Percentiles rank a stretch among this genome's conserved stretches.
phyloP scores from a whole-genome alignment of 2,888 invertebrate species.

The Pycnomerus fuliginosus region DNA sequence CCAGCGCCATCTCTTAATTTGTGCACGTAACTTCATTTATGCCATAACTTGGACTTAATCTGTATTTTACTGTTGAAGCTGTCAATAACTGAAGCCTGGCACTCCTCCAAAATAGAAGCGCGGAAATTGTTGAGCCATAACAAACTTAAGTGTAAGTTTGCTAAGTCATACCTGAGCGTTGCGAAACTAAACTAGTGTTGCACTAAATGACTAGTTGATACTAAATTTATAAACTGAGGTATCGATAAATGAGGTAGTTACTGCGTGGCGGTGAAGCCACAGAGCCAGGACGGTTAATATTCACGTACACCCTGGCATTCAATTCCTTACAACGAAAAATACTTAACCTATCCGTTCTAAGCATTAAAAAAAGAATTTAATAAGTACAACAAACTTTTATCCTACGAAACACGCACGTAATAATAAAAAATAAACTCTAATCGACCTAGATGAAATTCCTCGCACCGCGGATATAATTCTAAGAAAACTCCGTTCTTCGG shows the following conservation, averaged over 20 bases:
- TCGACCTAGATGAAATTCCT: too few relatives aligned
- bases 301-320: conserved; percentile 32
- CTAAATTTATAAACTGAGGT: conserved; percentile 37
- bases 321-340: conserved; percentile 14
- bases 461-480: too few relatives aligned
- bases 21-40: too few relatives aligned
- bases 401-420: conserved; percentile 24
- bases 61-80: too few relatives aligned
- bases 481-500: conserved; percentile 18
- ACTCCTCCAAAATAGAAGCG: too few relatives aligned
- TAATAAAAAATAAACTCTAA: too few relatives aligned
- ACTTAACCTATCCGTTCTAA: conserved; percentile 21
- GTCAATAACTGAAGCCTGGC: too few relatives aligned
- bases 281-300: conserved; percentile 34
- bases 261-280: conserved; percentile 25
- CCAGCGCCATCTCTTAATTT: too few relatives aligned
- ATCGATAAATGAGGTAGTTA: conserved; percentile 38
- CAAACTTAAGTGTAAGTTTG: too few relatives aligned
- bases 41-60: too few relatives aligned
- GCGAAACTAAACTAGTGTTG: conserved; percentile 23
- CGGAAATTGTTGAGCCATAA: too few relatives aligned
- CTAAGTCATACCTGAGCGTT: conserved; percentile 24
- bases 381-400: conserved; percentile 24
- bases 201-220: conserved; percentile 44
- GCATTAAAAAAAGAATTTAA: conserved; percentile 18